phyloP scores from a whole-genome alignment of 35 echinoderm and acorn worm species.

The Holothuria glaberrima region DNA sequence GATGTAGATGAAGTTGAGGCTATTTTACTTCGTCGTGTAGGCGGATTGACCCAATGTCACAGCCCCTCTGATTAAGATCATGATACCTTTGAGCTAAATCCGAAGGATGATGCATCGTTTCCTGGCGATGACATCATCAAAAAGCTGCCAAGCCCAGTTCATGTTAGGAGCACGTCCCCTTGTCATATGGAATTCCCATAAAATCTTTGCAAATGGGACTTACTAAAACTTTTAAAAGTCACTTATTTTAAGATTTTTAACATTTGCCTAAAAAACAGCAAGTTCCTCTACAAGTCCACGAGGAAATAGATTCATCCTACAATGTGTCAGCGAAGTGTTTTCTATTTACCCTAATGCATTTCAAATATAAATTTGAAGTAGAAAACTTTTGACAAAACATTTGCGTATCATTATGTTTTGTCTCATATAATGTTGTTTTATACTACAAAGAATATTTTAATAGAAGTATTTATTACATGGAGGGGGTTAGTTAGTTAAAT shows the following conservation, averaged over 20 bases:
- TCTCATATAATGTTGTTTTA: neutral
- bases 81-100: slow-evolving; percentile 56
- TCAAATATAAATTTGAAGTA: slow-evolving; percentile 1
- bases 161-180: slow-evolving; percentile 17
- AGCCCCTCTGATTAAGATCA: neutral
- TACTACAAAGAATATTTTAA: too few relatives aligned
- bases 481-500: too few relatives aligned
- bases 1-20: slow-evolving; percentile 55
- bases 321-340: too few relatives aligned
- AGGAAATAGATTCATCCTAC: too few relatives aligned
- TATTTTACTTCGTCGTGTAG: slow-evolving; percentile 54
- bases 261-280: too few relatives aligned
- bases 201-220: neutral
- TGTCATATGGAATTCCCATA: neutral
- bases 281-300: too few relatives aligned
- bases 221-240: too few relatives aligned
- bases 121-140: slow-evolving; percentile 57
- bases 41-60: neutral
- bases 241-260: too few relatives aligned
- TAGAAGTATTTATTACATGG: too few relatives aligned
- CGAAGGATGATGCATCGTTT: slow-evolving; percentile 59
- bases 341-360: neutral
- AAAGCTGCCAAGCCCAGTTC: slow-evolving; percentile 49
- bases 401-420: neutral
- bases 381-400: neutral